phyloP scores from a whole-genome alignment of 1,140 invertebrate species.

The Drosophila nikananu region DNA sequence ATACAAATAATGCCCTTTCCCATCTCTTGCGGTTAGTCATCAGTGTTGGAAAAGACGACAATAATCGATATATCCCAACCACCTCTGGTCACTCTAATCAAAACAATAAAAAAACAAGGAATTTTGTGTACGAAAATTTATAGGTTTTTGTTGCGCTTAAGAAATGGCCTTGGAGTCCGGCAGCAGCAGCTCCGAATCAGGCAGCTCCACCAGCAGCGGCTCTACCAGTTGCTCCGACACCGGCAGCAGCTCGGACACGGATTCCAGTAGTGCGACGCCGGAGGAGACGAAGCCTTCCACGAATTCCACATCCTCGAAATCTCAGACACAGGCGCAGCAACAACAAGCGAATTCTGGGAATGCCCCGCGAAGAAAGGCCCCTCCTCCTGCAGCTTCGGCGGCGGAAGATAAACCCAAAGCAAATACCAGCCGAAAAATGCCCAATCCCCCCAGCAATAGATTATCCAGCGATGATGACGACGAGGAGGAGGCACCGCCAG shows the following conservation, averaged over 20 bases:
- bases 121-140: conserved; percentile 41
- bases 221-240: conserved; percentile 86
- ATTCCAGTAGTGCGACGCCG: conserved; percentile 87
- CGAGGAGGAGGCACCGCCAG: conserved; percentile 76
- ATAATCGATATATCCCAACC: not conserved
- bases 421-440: conserved; percentile 6
- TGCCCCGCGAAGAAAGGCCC: conserved; percentile 14
- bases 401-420: conserved; percentile 54
- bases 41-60: conserved; percentile 7
- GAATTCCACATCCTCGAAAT: conserved; percentile 13
- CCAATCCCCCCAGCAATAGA: conserved; percentile 70
- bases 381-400: conserved; percentile 2
- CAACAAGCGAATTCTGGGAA: conserved; percentile 19
- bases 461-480: conserved; percentile 68
- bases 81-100: conserved; percentile 33
- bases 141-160: conserved; percentile 2
- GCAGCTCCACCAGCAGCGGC: conserved; percentile 87
- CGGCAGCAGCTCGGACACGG: conserved; percentile 88
- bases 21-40: not conserved
- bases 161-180: conserved; percentile 85
- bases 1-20: not conserved
- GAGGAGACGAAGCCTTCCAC: conserved; percentile 55
- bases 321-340: conserved; percentile 33
- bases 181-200: conserved; percentile 88
- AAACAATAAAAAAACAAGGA: conserved; percentile 47